Conservation (phyloP, 2,888 invertebrate species). For the Girardia tigrina region DNA sequence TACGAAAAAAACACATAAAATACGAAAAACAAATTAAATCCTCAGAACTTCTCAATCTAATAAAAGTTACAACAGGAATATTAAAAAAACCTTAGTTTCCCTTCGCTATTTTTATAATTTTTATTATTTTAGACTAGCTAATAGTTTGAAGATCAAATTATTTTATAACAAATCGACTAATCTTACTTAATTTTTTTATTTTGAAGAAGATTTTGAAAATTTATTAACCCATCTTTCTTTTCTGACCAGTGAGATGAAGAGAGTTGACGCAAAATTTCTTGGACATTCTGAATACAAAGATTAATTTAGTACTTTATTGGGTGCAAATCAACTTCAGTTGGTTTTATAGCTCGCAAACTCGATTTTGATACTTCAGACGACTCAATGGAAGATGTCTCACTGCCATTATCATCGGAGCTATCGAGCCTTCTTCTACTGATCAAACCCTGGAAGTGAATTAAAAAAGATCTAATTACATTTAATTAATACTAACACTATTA, state of each 20-base stretch:
- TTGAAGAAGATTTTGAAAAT: slow-evolving; percentile 63
- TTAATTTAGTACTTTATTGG: not conserved
- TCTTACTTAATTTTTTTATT: slow-evolving; percentile 41
- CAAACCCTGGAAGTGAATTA: not conserved
- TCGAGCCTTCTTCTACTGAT: not conserved
- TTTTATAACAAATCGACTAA: too few species aligned
- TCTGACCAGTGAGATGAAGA: slow-evolving; percentile 83
- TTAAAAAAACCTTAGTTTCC: too few species aligned
- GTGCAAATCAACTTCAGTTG: not conserved
- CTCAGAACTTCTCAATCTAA: too few species aligned
- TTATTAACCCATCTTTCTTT: slow-evolving; percentile 76
- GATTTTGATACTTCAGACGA: not conserved
- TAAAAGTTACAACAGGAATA: too few species aligned
- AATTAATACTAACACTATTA: not conserved
- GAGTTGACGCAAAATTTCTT: slow-evolving; percentile 71
- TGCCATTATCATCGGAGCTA: slow-evolving; percentile 15
- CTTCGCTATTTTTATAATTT: too few species aligned
- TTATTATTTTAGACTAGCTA: too few species aligned
- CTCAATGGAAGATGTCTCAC: slow-evolving; percentile 4
- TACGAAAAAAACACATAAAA: too few species aligned
- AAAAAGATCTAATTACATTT: not conserved
- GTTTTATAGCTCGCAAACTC: not conserved
- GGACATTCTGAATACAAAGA: slow-evolving; percentile 58
- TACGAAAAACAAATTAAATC: too few species aligned
- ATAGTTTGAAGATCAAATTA: too few species aligned